Conservation (phyloP, 35 echinoderm and acorn worm species). For the Ptychodera flava region DNA sequence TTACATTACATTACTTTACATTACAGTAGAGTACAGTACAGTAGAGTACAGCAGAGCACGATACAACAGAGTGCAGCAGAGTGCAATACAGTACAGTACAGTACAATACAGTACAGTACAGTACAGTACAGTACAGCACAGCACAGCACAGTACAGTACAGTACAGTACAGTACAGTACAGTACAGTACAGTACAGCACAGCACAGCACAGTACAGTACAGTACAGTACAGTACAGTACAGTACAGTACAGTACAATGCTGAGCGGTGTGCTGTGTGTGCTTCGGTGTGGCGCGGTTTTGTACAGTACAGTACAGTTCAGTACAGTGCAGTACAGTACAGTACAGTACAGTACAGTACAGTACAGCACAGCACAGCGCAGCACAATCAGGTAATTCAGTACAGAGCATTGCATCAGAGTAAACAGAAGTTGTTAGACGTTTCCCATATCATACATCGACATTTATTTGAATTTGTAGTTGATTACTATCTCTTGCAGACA, state of each 20-base stretch:
- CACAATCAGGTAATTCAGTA: too few relatives aligned
- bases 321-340: too few relatives aligned
- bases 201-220: neutral
- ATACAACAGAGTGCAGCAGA: neutral
- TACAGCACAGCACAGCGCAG: too few relatives aligned
- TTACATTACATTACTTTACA: neutral
- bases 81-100: neutral
- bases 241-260: neutral
- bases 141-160: neutral
- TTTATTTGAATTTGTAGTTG: too few relatives aligned
- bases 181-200: neutral
- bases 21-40: neutral
- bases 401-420: too few relatives aligned
- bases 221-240: neutral
- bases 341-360: too few relatives aligned
- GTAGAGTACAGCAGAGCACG: neutral
- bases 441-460: too few relatives aligned
- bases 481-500: too few relatives aligned
- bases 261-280: too few relatives aligned
- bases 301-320: too few relatives aligned
- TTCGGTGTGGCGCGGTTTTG: too few relatives aligned
- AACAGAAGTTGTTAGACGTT: too few relatives aligned
- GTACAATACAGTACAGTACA: conserved; percentile 1
- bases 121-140: neutral
- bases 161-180: neutral